Percentiles rank a stretch among this genome's conserved stretches.
These are phyloP conservation scores for Pherbina coryleti DNA, from an alignment of 2,888 invertebrate genomes.

Conservation along the genomic window DNA sequence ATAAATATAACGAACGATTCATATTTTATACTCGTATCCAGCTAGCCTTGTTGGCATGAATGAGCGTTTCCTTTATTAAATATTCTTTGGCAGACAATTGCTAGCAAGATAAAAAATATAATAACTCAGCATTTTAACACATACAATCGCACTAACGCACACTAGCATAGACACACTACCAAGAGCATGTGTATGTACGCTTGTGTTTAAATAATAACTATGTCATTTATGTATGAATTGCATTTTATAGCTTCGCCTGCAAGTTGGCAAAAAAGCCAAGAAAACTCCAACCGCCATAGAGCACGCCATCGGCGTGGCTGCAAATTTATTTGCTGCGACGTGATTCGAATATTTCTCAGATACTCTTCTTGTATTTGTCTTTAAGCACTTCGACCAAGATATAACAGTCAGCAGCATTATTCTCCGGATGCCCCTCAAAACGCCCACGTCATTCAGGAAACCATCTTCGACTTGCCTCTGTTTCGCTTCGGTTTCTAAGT, in stretches of 20 bases:
- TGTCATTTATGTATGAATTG: neutral
- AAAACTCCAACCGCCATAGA: neutral
- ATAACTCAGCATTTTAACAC: slow-evolving; percentile 10
- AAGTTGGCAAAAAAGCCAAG: neutral
- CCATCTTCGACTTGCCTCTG: neutral
- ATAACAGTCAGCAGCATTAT: neutral
- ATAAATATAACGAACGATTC: neutral
- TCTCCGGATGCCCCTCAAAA: no score
- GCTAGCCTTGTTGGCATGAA: neutral
- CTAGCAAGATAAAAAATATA: neutral
- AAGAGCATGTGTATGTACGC: neutral
- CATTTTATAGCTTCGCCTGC: slow-evolving; percentile 4
- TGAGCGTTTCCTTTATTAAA: neutral
- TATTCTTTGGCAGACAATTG: neutral
- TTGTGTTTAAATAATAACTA: neutral
- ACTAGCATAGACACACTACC: neutral
- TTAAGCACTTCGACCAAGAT: neutral
- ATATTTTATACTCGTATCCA: neutral
- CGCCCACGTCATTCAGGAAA: neutral
- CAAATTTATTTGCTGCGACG: slow-evolving; percentile 32
- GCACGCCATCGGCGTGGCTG: neutral
- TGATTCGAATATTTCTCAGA: slow-evolving; percentile 29
- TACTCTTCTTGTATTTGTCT: slow-evolving; percentile 10
- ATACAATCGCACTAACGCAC: neutral
- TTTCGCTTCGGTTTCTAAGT: neutral